These are phyloP conservation scores for Graptemys geographica DNA, from an alignment of 2,797 vertebrate species.

Conservation along the genomic window DNA sequence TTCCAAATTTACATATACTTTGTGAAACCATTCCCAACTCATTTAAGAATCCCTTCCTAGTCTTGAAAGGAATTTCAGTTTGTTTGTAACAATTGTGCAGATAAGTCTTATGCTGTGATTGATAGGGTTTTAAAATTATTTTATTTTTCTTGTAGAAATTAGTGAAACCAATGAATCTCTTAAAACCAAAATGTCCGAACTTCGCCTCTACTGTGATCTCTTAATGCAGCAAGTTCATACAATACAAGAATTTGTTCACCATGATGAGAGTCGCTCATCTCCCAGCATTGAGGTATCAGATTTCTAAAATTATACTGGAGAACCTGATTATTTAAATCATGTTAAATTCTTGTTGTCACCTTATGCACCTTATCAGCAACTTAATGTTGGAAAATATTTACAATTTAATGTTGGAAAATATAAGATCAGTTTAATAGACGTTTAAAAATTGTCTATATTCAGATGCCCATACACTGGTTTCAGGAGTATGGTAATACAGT, in stretches of 20 bases:
- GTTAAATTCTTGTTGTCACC: background rate
- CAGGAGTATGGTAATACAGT: background rate
- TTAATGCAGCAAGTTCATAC: slow-evolving; percentile 97
- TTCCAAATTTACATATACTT: background rate
- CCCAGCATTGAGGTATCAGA: slow-evolving; percentile 88
- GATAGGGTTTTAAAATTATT: background rate
- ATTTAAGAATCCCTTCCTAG: background rate
- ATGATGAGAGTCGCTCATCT: slow-evolving; percentile 79
- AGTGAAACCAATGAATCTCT: slow-evolving; percentile 94
- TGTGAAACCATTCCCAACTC: background rate
- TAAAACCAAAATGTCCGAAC: slow-evolving; percentile 99
- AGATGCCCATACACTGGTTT: background rate
- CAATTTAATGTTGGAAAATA: background rate
- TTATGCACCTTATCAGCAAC: background rate
- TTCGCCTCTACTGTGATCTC: slow-evolving; percentile 97
- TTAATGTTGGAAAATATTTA: background rate
- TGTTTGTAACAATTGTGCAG: background rate
- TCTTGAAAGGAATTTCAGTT: background rate
- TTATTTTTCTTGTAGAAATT: slow-evolving; percentile 81
- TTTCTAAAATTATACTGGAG: background rate
- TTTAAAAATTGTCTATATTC: background rate
- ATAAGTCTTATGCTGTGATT: background rate
- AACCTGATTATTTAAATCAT: background rate
- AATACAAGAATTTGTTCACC: slow-evolving; percentile 92
- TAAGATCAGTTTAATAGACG: background rate